Evolutionary conservation across 1,140 invertebrate genomes (phyloP), one percentile per base, ranked within the genome.

Genomic region (Nebria ingens): DNA sequence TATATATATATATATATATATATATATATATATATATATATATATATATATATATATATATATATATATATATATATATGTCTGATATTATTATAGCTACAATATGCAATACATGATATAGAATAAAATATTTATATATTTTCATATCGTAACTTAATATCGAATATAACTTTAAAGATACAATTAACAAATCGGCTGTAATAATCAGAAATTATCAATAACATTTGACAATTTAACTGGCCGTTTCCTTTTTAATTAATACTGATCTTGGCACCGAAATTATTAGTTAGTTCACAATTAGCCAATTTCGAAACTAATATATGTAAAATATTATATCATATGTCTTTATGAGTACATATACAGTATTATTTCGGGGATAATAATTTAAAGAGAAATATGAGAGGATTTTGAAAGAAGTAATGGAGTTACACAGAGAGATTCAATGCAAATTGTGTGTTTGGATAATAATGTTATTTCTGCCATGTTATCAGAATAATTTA

Each of bases 1-100:
- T n/a, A n/a, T n/a, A n/a, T n/a, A n/a, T n/a, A n/a, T n/a, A n/a
- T n/a, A n/a, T n/a, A n/a, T n/a, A n/a, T n/a, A n/a, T n/a, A n/a
- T n/a, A n/a, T n/a, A n/a, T n/a, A n/a, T n/a, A n/a, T n/a, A n/a
- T n/a, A n/a, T n/a, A n/a, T n/a, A n/a, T n/a, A n/a, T 68, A 68
- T 66, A 66, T 62, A 60, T 66, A 67, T 65, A 67, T n/a, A 64
- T 64, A 66, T 66, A 60, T 65, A 65, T 62, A 64, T 57, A 62
- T 66, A 57, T 67, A 67, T 63, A 66, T 66, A 68, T 66, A 65
- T 62, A 67, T 63, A 65, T 61, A 59, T 59, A 61, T 62, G 50
- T 63, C 62, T 58, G 59, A 63, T 62, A 64, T 58, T 58, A 61
- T 19, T 50, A 23, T 21, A n/a, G 19, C 20, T 21, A 21, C 22